These are phyloP conservation scores for Burhinus oedicnemus DNA, from an alignment of 2,113 vertebrate genomes.

Conservation along the genomic window DNA sequence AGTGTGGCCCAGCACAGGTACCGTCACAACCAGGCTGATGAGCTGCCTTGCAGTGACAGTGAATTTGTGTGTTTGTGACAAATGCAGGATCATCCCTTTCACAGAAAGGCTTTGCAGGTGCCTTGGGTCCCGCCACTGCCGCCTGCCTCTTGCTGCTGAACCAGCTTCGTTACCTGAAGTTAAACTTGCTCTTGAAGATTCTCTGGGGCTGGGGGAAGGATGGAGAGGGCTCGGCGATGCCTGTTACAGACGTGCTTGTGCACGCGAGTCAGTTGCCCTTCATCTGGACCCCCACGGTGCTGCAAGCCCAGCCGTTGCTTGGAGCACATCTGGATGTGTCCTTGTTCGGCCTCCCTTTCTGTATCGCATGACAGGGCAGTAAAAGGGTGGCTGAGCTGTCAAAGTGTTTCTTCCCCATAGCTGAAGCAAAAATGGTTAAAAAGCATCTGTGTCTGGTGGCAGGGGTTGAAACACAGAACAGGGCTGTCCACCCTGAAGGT, in stretches of 20 bases:
- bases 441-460: not conserved
- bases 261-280: not conserved
- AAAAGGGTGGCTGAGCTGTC: not conserved
- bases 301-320: not conserved
- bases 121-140: not conserved
- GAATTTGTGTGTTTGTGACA: not conserved
- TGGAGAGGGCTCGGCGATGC: fast-evolving
- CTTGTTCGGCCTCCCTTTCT: not conserved
- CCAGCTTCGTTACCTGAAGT: fast-evolving
- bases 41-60: fast-evolving
- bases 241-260: not conserved
- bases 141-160: not conserved
- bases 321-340: not conserved
- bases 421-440: not conserved
- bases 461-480: fast-evolving
- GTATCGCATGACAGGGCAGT: fast-evolving
- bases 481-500: not conserved
- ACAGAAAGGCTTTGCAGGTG: not conserved
- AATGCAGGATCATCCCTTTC: not conserved
- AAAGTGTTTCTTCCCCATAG: not conserved
- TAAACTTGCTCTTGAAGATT: not conserved
- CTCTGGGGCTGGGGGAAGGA: not conserved
- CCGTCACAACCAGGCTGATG: fast-evolving
- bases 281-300: not conserved
- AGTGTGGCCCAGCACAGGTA: not conserved